Conservation (phyloP, 2,797 vertebrate species). For the Characodon lateralis region DNA sequence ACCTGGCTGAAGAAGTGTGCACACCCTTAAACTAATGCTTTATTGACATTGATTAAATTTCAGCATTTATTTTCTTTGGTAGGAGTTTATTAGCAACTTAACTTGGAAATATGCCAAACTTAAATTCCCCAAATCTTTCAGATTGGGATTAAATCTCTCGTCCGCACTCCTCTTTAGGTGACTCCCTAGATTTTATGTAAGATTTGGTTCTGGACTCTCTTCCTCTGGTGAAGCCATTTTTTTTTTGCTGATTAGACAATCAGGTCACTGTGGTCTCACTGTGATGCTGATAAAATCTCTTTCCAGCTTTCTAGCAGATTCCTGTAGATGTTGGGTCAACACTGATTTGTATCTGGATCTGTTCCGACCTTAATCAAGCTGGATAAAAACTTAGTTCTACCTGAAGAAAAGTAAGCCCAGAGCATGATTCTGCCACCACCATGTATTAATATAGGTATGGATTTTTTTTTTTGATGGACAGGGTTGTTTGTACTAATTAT, state of each 20-base stretch:
- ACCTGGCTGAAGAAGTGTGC: not conserved
- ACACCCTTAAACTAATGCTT: no score
- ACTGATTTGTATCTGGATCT: not conserved
- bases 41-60: not conserved
- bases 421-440: not conserved
- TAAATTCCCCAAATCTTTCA: not conserved
- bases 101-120: not conserved
- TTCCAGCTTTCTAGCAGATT: not conserved
- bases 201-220: not conserved
- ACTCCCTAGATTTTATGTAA: no score
- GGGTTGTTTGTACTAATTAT: not conserved
- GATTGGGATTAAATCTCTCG: no score
- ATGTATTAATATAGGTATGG: not conserved
- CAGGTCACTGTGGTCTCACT: not conserved
- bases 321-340: not conserved
- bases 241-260: not conserved
- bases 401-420: not conserved
- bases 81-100: not conserved
- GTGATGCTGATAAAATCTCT: not conserved
- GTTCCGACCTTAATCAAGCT: not conserved
- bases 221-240: not conserved
- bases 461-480: not conserved
- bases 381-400: not conserved
- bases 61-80: not conserved
- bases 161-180: no score